Conservation (phyloP, 2,888 invertebrate species). For the Micropterix aruncella region DNA sequence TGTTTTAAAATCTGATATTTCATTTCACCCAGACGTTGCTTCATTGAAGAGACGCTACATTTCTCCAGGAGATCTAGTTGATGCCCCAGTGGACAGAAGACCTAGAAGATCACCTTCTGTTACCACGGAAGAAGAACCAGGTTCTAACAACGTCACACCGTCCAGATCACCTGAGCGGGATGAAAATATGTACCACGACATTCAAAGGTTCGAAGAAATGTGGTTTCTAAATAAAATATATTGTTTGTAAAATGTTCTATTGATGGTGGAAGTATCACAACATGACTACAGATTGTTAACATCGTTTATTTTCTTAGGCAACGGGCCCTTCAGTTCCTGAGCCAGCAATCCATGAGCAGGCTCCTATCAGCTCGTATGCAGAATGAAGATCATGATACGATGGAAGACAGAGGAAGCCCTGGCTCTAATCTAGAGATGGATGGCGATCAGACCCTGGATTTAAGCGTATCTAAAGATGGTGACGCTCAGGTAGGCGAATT, state of each 20-base stretch:
- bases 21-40: conserved; percentile 32
- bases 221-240: neutral
- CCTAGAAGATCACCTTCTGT: conserved; percentile 27
- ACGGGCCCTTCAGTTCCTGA: conserved; percentile 33
- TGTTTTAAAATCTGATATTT: too few relatives aligned
- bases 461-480: conserved; percentile 34
- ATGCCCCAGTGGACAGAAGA: conserved; percentile 14
- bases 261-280: neutral
- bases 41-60: conserved; percentile 30
- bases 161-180: conserved; percentile 38
- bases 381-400: conserved; percentile 15
- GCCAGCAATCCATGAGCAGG: conserved; percentile 33
- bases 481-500: conserved; percentile 37
- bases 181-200: conserved; percentile 18
- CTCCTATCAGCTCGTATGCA: conserved; percentile 8
- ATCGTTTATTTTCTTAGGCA: conserved; percentile 20
- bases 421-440: conserved; percentile 19
- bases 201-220: conserved; percentile 22
- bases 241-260: neutral
- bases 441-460: conserved; percentile 35
- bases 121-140: conserved; percentile 28
- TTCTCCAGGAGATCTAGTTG: conserved; percentile 28
- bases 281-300: neutral
- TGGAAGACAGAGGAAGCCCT: conserved; percentile 34
- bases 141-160: conserved; percentile 34